Evolutionary conservation across 2,888 invertebrate genomes (phyloP).

Genomic region (Drosophila lutescens): DNA sequence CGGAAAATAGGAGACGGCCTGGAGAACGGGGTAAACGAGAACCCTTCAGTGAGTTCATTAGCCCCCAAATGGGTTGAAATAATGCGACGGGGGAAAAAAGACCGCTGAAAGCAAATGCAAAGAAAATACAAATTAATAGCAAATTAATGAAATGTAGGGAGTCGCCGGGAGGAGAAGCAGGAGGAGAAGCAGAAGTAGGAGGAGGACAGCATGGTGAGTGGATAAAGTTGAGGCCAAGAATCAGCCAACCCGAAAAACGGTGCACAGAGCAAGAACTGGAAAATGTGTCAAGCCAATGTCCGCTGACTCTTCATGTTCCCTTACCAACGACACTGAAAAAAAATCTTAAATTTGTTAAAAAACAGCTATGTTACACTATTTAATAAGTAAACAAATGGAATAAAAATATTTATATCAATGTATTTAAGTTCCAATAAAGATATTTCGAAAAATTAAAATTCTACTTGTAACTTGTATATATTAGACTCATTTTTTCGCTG

Average conservation of each 20-base stretch:
- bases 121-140: slow-evolving; percentile 79
- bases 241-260: slow-evolving; percentile 72
- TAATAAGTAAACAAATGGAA: too few species aligned
- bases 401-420: too few species aligned
- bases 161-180: slow-evolving; percentile 21
- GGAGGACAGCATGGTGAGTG: slow-evolving; percentile 12
- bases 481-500: not conserved
- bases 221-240: slow-evolving; percentile 38
- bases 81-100: slow-evolving; percentile 67
- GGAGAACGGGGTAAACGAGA: slow-evolving; percentile 26
- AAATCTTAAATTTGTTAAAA: not conserved
- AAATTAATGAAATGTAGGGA: slow-evolving; percentile 76
- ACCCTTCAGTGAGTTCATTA: slow-evolving; percentile 71
- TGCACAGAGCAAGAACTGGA: slow-evolving; percentile 65
- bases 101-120: slow-evolving; percentile 62
- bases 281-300: slow-evolving; percentile 73
- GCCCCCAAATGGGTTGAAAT: slow-evolving; percentile 77
- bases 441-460: too few species aligned
- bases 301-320: slow-evolving; percentile 36
- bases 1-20: slow-evolving; percentile 3
- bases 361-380: too few species aligned
- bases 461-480: too few species aligned
- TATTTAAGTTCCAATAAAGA: too few species aligned
- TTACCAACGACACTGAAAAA: not conserved
- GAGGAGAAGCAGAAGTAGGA: slow-evolving; percentile 15